Evolutionary conservation across 2,888 invertebrate species (phyloP), one percentile per base, ranked within the genome.

Genomic region (Philereme vetulata): DNA sequence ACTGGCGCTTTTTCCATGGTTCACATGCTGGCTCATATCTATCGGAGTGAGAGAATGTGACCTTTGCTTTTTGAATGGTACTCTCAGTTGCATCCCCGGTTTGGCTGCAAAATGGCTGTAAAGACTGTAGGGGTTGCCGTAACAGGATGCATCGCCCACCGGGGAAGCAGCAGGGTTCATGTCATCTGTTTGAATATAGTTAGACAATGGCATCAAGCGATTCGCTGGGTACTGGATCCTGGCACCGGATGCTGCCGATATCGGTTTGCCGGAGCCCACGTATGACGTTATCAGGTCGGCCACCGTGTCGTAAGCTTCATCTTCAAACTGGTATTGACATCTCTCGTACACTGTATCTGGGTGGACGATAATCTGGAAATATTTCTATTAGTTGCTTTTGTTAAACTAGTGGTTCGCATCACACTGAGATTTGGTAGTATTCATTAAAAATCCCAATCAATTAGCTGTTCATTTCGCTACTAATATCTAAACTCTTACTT

Each of bases 241-340:
- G 0, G 98, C 98, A 0, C 97, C 97, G 1, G 98, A 98, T 0
- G 96, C 96, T 5, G 95, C 94, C 1, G 98, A 98, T 77, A 98
- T 96, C 0, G 97, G 95, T 77, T 97, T 96, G 11, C 96, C 97
- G 48, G 97, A 97, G 1, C 97, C 97, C 33, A 98, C 97, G 82
- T 98, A 98, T 68, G 96, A 98, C 5, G 98, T 98, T 66, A 98
- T 97, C 57, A 99, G 93, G 84, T 98, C 98, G 0, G 98, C 96
- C 21, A 98, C 97, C 3, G 97, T 97, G 79, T 97, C 97, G 78
- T 98, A 98, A 0, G 97, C 95, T 81, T 98, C 97, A 77, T 98
- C 98, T 85, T 98, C 98, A 81, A 98, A 98, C 79, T 97, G 97
- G 83, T 96, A 98, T 81, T 98, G 97, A 36, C 97, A 95, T 71